phyloP scores from a whole-genome alignment of 2,113 vertebrate species.

The Pampusana beccarii region DNA sequence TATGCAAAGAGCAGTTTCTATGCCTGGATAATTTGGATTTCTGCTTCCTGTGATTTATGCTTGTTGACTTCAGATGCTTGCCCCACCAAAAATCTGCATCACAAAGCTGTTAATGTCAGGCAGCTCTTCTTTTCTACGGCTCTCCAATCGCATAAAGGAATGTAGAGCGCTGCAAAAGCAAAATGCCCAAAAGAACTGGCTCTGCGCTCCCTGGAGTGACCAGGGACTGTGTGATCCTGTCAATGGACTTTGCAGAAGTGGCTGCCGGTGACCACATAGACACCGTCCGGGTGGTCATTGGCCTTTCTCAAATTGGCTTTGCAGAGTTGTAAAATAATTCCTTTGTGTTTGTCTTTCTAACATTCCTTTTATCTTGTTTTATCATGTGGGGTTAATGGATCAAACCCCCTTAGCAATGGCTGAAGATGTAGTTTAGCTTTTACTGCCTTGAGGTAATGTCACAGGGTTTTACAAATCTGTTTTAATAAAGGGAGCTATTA shows the following conservation, averaged over 20 bases:
- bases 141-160: background rate
- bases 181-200: background rate
- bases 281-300: background rate
- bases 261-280: background rate
- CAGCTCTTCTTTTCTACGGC: background rate
- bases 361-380: background rate
- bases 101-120: background rate
- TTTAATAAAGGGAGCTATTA: background rate
- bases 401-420: background rate
- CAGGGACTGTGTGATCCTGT: background rate
- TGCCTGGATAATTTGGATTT: background rate
- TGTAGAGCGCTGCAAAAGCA: constrained; percentile 9
- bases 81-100: background rate
- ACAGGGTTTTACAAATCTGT: accelerated
- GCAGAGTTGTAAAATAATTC: background rate
- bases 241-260: background rate
- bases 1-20: background rate
- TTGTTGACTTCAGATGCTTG: background rate
- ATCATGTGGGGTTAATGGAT: background rate
- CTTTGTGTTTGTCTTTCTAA: background rate
- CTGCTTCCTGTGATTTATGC: background rate
- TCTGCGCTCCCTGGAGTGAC: background rate
- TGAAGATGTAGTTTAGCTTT: background rate
- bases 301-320: background rate
- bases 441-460: background rate